Percentiles rank a stretch among this genome's conserved stretches.
Evolutionary conservation across 2,888 invertebrate species (phyloP).

Genomic region (Chrysomela aeneicollis): DNA sequence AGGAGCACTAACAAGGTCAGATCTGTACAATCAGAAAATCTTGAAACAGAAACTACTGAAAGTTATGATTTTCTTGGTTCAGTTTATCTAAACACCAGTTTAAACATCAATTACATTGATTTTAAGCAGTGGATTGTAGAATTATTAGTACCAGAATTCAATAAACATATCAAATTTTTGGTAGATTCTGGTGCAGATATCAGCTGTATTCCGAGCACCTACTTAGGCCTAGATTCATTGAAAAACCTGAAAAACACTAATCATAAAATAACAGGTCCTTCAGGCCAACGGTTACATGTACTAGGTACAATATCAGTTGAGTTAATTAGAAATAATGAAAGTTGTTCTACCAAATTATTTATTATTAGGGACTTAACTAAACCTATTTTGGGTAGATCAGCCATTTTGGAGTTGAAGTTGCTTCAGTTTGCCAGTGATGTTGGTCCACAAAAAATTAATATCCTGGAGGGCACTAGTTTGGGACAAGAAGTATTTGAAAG

Average conservation of each 20-base stretch:
- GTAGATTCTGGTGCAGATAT: constrained; percentile 24
- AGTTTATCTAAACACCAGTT: too few species aligned
- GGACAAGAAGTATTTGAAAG: constrained; percentile 4
- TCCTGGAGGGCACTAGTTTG: too few species aligned
- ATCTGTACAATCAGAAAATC: constrained; percentile 19
- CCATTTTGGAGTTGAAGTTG: constrained; percentile 2
- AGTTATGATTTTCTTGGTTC: constrained; percentile 16
- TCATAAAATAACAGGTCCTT: constrained; percentile 29
- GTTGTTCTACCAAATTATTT: constrained; percentile 19
- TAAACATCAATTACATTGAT: constrained; percentile 9
- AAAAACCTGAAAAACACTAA: background rate
- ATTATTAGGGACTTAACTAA: constrained; percentile 15
- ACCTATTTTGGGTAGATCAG: constrained; percentile 18
- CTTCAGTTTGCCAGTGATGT: constrained; percentile 11
- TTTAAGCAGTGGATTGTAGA: constrained; percentile 7
- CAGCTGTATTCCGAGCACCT: constrained; percentile 10
- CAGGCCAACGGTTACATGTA: constrained; percentile 11
- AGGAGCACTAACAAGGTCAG: constrained; percentile 19
- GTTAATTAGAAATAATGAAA: constrained; percentile 1
- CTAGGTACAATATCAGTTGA: background rate
- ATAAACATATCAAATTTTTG: constrained; percentile 16
- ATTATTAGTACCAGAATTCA: constrained; percentile 12
- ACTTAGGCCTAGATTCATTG: constrained; percentile 6
- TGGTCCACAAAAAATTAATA: background rate
- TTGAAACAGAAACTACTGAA: background rate